phyloP scores from a whole-genome alignment of 1,140 invertebrate genomes.

The Reticulitermes speratus region DNA sequence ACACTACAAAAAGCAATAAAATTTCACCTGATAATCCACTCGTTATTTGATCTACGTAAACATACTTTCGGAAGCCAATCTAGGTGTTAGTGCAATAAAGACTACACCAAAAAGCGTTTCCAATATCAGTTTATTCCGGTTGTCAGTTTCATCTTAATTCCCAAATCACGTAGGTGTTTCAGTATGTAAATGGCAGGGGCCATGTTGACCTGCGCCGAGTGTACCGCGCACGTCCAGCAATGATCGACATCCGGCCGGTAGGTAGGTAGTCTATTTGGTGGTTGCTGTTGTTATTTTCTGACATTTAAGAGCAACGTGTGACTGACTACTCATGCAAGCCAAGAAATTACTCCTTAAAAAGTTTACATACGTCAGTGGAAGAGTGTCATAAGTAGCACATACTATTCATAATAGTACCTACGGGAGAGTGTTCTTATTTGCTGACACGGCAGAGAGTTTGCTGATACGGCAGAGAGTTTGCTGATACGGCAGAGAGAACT shows the following conservation, averaged over 20 bases:
- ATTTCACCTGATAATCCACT: too few species aligned
- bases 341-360: background rate
- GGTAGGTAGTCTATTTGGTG: background rate
- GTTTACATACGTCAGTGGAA: background rate
- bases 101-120: too few species aligned
- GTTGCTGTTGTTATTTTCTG: conserved; percentile 12
- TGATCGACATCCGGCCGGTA: conserved; percentile 3
- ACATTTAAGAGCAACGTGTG: conserved; percentile 6
- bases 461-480: too few species aligned
- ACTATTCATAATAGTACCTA: background rate
- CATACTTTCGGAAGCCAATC: too few species aligned
- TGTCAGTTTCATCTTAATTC: too few species aligned
- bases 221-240: background rate
- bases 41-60: too few species aligned
- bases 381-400: background rate
- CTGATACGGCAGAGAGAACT: too few species aligned
- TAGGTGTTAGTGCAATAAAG: too few species aligned
- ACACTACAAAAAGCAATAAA: too few species aligned
- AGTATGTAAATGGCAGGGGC: background rate
- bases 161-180: background rate
- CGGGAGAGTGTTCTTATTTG: background rate
- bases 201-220: background rate
- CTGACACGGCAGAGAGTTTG: too few species aligned
- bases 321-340: conserved; percentile 7
- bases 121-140: too few species aligned